Evolutionary conservation across 2,113 vertebrate species (phyloP).

Genomic region (Hyperopisus bebe): DNA sequence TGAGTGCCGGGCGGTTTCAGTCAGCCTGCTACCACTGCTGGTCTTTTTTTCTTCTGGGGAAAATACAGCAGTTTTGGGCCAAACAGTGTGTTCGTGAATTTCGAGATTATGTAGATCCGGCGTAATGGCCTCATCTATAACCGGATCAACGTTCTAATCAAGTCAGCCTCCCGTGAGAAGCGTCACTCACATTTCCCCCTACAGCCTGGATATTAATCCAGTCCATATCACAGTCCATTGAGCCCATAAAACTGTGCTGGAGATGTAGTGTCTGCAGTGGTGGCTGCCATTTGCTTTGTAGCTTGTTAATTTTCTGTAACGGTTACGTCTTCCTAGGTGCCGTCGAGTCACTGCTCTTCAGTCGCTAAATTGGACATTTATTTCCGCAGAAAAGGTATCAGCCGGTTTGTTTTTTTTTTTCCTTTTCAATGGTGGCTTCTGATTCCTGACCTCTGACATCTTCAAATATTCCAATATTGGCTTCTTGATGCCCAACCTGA

Average conservation of each 20-base stretch:
- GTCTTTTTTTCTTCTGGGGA: neutral
- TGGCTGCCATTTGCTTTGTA: constrained; percentile 43
- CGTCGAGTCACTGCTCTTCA: constrained; percentile 25
- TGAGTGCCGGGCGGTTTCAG: constrained; percentile 36
- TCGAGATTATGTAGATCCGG: constrained; percentile 33
- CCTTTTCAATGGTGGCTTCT: neutral
- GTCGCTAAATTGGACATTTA: neutral
- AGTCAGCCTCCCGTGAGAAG: neutral
- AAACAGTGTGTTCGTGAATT: constrained; percentile 46
- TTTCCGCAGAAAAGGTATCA: neutral
- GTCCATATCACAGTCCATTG: constrained; percentile 33
- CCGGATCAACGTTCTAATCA: constrained; percentile 17
- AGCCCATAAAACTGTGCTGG: constrained; percentile 40
- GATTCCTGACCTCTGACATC: neutral
- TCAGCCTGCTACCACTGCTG: neutral
- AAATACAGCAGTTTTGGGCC: constrained; percentile 26
- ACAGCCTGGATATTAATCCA: constrained; percentile 30
- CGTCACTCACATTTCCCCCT: neutral
- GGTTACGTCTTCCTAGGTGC: neutral
- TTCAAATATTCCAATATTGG: neutral
- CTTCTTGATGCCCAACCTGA: neutral
- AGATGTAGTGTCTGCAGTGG: constrained; percentile 41
- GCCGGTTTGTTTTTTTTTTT: neutral
- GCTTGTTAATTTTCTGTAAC: constrained; percentile 36
- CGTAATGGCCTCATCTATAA: constrained; percentile 37